Base-by-base conservation (phyloP, 2,888 invertebrate genomes). In the Zygothrica quintamaculata region DNA sequence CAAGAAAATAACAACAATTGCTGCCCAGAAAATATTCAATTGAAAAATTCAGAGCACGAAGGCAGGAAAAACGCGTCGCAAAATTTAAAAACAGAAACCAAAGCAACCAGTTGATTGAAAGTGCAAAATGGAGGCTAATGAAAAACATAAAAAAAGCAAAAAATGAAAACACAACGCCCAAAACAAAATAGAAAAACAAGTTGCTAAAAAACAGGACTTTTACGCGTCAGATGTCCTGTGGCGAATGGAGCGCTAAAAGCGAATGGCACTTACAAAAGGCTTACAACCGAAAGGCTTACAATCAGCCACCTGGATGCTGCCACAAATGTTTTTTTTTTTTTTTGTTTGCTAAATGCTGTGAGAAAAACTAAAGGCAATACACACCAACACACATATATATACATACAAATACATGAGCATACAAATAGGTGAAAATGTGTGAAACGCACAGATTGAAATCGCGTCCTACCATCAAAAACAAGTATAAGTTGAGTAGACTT, bases 31-130 rank as follows among this genome's bases (percentile, higher is more conserved):
- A 47, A 46, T 36, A 34, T 53, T 61, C 62, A 66, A 65, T 73
- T 75, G 65, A 64, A 76, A 75, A 77, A 73, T 75, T 47, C 72
- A 75, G 52, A 69, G 53, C 44, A 56, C 48, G n/a, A 56, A 56
- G 58, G 56, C 44, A 58, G 50, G 57, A 68, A 77, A 36, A 18
- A 39, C 29, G 18, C 36, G 50, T 44, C 15, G 36, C 36, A 31
- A 55, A 62, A 56, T 61, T 65, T 50, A 59, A 65, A n/a, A 55
- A 50, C 42, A 46, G 29, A 43, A 42, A 37, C 31, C 37, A 40
- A 51, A 50, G 48, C 67, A 53, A 60, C 46, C n/a, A 42, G 65
- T 70, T 70, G 59, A 65, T 53, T 46, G n/a, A 37, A 13, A n/a
- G 2, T 9, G 2, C 11, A 18, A 18, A 12, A 53, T 29, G 5